phyloP scores from a whole-genome alignment of 2,113 vertebrate species.

The Eurypyga helias region DNA sequence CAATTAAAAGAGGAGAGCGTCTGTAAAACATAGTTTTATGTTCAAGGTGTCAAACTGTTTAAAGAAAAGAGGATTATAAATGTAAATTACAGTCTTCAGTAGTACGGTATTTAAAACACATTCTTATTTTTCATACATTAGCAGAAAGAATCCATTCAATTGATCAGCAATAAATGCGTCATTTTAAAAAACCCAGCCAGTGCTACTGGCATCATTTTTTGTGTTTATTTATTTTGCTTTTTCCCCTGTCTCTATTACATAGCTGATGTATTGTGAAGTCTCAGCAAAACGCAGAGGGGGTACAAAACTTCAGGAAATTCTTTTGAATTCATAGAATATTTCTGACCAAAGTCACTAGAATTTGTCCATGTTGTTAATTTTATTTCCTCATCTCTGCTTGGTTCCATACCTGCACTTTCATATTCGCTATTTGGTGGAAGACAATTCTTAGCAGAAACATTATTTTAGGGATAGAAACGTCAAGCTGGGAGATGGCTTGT shows the following conservation, averaged over 20 bases:
- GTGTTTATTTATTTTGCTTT: background rate
- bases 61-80: conserved; percentile 50
- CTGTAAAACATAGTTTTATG: conserved; percentile 51
- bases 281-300: background rate
- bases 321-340: background rate
- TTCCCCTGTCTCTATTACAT: background rate
- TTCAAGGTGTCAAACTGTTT: conserved; percentile 25
- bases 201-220: background rate
- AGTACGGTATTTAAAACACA: conserved; percentile 9
- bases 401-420: background rate
- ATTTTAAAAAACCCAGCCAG: background rate
- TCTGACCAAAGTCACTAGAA: background rate
- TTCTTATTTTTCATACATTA: background rate
- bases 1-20: conserved; percentile 69
- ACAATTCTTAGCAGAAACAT: background rate
- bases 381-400: background rate
- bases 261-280: background rate
- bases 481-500: background rate
- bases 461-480: background rate
- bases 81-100: conserved; percentile 1
- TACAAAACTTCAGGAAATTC: background rate
- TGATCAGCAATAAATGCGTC: background rate
- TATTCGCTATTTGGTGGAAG: background rate
- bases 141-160: background rate
- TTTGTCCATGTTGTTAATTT: background rate